These are phyloP conservation scores for Cyanoderma ruficeps DNA, from an alignment of 2,113 vertebrate species.

Conservation along the genomic window DNA sequence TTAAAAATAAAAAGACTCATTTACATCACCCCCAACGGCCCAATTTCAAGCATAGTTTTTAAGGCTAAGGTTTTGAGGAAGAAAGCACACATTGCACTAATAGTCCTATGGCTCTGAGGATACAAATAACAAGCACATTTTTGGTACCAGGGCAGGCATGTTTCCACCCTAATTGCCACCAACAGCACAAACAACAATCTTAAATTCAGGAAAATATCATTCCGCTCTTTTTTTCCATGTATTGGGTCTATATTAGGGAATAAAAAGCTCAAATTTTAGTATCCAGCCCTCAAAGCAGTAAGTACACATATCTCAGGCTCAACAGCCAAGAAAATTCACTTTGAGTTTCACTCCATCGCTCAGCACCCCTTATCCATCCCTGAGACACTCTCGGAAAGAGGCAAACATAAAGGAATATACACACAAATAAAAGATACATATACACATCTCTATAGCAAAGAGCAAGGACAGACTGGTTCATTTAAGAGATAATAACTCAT, in stretches of 20 bases:
- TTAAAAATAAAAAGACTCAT: conserved; percentile 29
- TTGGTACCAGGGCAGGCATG: not conserved
- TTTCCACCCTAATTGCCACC: not conserved
- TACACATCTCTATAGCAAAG: not conserved
- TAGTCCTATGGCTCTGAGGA: not conserved
- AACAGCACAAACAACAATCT: not conserved
- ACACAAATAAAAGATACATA: fast-evolving
- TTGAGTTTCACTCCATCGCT: not conserved
- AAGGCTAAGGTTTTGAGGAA: conserved; percentile 14
- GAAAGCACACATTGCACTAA: not conserved
- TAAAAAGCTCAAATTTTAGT: not conserved
- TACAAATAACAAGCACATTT: not conserved
- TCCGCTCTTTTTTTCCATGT: not conserved
- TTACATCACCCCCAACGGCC: not conserved
- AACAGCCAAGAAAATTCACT: not conserved
- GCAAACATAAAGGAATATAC: fast-evolving
- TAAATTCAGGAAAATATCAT: not conserved
- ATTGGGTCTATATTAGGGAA: not conserved
- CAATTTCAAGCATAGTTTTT: not conserved
- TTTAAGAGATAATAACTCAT: not conserved
- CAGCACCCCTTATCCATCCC: not conserved
- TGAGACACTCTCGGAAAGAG: fast-evolving
- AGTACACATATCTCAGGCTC: not conserved
- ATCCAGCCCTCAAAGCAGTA: not conserved
- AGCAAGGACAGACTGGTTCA: not conserved